Evolutionary conservation across 2,113 vertebrate genomes (phyloP).

Genomic region (Oryzias javanicus): DNA sequence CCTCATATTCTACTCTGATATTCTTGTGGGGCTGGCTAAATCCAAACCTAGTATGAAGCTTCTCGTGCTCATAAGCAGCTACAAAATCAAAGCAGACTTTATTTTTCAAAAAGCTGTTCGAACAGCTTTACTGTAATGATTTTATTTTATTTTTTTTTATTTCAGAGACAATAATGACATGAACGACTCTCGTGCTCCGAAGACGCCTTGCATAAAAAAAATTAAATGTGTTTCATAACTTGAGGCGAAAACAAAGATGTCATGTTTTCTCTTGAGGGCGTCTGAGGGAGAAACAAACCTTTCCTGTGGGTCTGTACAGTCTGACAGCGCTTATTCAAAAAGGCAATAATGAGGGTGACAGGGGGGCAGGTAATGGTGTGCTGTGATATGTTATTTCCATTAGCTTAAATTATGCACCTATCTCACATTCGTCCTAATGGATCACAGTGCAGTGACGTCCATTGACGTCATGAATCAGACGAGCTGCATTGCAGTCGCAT

Average conservation of each 20-base stretch:
- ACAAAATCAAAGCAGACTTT: no score
- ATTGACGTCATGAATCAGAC: constrained; percentile 61
- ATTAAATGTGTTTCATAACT: constrained; percentile 40
- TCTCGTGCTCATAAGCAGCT: no score
- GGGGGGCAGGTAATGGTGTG: constrained; percentile 53
- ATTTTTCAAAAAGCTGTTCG: no score
- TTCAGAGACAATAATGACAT: constrained; percentile 33
- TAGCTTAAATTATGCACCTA: constrained; percentile 68
- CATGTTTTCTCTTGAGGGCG: constrained; percentile 50
- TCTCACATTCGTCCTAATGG: constrained; percentile 64
- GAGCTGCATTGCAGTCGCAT: constrained; percentile 69
- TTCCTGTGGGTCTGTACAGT: constrained; percentile 50
- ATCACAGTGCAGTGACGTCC: constrained; percentile 60
- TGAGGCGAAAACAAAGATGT: constrained; percentile 63
- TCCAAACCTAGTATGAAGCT: no score
- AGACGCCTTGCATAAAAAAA: constrained; percentile 40
- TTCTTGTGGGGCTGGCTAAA: no score
- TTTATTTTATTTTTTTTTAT: no score
- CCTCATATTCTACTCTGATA: no score
- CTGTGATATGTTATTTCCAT: constrained; percentile 58
- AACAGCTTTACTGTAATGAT: no score
- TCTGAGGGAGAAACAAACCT: constrained; percentile 61
- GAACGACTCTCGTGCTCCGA: constrained; percentile 42
- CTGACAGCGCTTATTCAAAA: constrained; percentile 54
- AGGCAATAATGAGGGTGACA: constrained; percentile 44